Conservation (phyloP, 2,797 vertebrate genomes). For the Rhinella marina region DNA sequence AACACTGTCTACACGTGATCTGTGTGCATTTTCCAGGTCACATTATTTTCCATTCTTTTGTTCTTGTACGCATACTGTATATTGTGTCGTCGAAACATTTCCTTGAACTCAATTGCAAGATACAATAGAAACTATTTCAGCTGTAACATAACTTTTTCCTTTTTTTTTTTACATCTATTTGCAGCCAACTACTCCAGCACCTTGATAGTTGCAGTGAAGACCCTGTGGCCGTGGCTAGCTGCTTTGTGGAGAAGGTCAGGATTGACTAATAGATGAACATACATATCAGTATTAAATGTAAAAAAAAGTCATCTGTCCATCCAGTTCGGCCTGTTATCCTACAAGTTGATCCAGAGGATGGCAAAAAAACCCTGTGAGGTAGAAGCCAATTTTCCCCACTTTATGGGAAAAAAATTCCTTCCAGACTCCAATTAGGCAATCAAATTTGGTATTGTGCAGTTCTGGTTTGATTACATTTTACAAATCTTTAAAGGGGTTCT, state of each 20-base stretch:
- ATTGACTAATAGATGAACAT: not conserved
- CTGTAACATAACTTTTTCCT: not conserved
- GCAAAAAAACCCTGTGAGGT: too few relatives aligned
- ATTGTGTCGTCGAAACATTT: not conserved
- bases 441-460: too few relatives aligned
- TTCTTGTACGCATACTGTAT: not conserved
- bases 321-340: too few relatives aligned
- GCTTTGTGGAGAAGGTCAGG: slow-evolving; percentile 91
- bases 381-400: too few relatives aligned
- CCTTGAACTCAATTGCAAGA: not conserved
- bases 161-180: slow-evolving; percentile 21
- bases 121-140: not conserved
- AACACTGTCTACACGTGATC: not conserved
- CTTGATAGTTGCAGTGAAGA: slow-evolving; percentile 90
- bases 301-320: too few relatives aligned
- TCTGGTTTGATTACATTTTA: too few relatives aligned
- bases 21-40: not conserved
- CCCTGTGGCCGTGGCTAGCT: slow-evolving; percentile 90
- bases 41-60: not conserved
- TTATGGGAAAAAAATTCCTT: too few relatives aligned
- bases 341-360: too few relatives aligned
- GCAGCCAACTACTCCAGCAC: slow-evolving; percentile 89
- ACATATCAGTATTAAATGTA: too few relatives aligned
- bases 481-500: too few relatives aligned
- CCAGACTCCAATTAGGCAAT: too few relatives aligned